phyloP scores from a whole-genome alignment of 2,888 invertebrate species.

The Drosophila pegasa region DNA sequence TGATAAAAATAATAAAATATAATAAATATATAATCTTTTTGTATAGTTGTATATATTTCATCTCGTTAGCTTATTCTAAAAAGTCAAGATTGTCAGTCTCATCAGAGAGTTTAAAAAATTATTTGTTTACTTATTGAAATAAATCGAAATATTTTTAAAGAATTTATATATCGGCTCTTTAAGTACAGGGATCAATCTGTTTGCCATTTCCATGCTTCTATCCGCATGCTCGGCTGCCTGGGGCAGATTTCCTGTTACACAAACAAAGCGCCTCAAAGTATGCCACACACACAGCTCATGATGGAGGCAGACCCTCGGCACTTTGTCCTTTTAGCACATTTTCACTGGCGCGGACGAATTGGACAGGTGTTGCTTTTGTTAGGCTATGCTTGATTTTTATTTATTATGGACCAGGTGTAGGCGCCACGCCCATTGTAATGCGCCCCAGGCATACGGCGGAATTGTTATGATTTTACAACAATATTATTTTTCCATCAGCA shows the following conservation, averaged over 20 bases:
- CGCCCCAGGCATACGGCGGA: neutral
- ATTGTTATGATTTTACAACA: constrained; percentile 77
- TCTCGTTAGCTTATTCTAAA: no score
- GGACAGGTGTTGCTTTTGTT: constrained; percentile 53
- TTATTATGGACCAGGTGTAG: constrained; percentile 33
- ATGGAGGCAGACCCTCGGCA: constrained; percentile 4
- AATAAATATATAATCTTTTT: no score
- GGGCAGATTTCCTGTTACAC: constrained; percentile 15
- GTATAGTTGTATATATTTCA: no score
- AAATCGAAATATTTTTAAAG: neutral
- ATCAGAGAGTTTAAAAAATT: neutral
- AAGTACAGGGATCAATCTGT: constrained; percentile 1
- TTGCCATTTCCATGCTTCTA: constrained; percentile 24
- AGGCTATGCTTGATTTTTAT: constrained; percentile 10
- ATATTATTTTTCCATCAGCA: constrained; percentile 78
- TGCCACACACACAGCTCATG: constrained; percentile 14
- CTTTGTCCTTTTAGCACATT: constrained; percentile 26
- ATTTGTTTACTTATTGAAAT: neutral
- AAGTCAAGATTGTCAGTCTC: neutral
- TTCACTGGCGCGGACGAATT: constrained; percentile 17
- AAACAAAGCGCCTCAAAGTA: constrained; percentile 28
- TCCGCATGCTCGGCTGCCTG: constrained; percentile 12
- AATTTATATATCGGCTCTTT: neutral
- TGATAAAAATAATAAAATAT: no score
- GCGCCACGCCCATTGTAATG: constrained; percentile 7